Conservation (phyloP, 2,113 vertebrate species). For the Ifrita kowaldi region DNA sequence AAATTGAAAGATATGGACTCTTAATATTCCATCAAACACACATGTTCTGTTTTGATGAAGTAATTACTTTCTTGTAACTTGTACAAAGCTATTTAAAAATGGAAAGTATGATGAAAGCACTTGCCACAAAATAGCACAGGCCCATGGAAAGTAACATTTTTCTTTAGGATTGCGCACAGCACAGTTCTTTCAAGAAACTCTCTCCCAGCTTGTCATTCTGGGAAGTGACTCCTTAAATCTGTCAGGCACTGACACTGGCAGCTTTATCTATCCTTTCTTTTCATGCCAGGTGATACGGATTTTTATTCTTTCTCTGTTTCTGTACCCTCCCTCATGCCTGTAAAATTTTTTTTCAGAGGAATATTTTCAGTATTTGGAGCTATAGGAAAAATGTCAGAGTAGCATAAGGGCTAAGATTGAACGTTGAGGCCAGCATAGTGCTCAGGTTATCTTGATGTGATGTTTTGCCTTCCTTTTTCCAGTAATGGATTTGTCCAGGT, state of each 20-base stretch:
- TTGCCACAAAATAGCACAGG: neutral
- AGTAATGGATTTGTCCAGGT: neutral
- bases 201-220: neutral
- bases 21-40: neutral
- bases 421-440: neutral
- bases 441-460: neutral
- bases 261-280: neutral
- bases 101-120: neutral
- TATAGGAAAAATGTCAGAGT: neutral
- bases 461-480: neutral
- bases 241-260: neutral
- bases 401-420: neutral
- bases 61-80: neutral
- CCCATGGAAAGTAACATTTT: neutral
- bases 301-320: neutral
- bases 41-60: neutral
- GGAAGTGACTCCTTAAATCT: neutral
- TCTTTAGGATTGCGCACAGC: neutral
- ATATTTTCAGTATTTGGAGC: neutral
- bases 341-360: neutral
- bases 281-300: neutral
- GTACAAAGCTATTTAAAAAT: neutral
- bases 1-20: neutral
- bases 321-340: neutral
- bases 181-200: neutral